A percentile compares a stretch with the other conserved stretches of the same genome.
These are phyloP conservation scores for Megamerina dolium DNA, from an alignment of 2,888 invertebrate species.

Conservation along the genomic window DNA sequence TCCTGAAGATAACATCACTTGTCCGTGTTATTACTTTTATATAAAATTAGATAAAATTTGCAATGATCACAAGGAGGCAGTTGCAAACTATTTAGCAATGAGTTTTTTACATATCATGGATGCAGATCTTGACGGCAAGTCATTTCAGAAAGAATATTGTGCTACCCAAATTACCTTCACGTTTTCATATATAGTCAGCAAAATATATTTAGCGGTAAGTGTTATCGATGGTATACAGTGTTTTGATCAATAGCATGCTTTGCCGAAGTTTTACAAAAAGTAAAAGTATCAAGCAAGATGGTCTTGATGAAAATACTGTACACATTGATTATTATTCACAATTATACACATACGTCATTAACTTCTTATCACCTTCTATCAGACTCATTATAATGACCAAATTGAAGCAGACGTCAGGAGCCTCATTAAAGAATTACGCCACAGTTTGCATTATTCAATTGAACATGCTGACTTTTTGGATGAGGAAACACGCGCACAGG, in stretches of 20 bases:
- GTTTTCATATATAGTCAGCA: slow-evolving; percentile 27
- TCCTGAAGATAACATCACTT: slow-evolving; percentile 9
- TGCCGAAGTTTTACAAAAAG: neutral
- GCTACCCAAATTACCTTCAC: slow-evolving; percentile 21
- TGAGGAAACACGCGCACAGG: slow-evolving; percentile 32
- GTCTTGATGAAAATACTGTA: no score
- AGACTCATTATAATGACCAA: slow-evolving; percentile 15
- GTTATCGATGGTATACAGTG: neutral
- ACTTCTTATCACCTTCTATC: neutral
- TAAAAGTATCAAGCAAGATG: no score
- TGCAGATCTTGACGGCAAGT: slow-evolving; percentile 25
- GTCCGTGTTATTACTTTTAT: slow-evolving; percentile 33
- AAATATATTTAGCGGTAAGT: slow-evolving; percentile 33
- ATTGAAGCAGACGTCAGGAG: slow-evolving; percentile 25
- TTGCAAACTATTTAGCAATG: slow-evolving; percentile 43
- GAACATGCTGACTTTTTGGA: slow-evolving; percentile 40
- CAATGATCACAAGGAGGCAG: slow-evolving; percentile 26
- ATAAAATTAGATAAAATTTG: slow-evolving; percentile 30
- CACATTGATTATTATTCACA: no score
- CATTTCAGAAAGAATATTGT: slow-evolving; percentile 33
- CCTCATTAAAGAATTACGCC: slow-evolving; percentile 34
- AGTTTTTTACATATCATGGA: slow-evolving; percentile 37
- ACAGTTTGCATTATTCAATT: slow-evolving; percentile 26
- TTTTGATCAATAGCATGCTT: neutral
- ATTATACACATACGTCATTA: slow-evolving; percentile 3